Conservation (phyloP, 2,888 invertebrate species). For the Caenorhabditis sp. region DNA sequence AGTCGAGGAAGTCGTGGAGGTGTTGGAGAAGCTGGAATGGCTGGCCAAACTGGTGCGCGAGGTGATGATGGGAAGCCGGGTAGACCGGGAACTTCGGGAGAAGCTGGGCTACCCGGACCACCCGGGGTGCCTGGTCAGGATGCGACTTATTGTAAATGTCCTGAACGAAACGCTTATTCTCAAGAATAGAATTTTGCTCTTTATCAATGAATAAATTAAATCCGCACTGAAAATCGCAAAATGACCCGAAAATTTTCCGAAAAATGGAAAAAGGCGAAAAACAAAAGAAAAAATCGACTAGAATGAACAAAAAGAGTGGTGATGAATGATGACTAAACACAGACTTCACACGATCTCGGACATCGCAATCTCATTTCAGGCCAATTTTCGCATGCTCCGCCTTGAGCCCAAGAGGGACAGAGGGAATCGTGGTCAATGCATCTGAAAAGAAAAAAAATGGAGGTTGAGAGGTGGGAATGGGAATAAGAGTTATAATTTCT, state of each 20-base stretch:
- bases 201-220: not conserved
- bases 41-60: conserved; percentile 10
- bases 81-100: conserved; percentile 7
- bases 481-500: too few relatives aligned
- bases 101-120: conserved; percentile 9
- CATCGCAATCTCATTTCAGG: conserved; percentile 67
- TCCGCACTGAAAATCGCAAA: not conserved
- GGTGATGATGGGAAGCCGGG: conserved; percentile 12
- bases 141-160: conserved; percentile 33
- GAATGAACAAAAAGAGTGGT: not conserved
- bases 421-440: conserved; percentile 66
- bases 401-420: conserved; percentile 65
- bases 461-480: too few relatives aligned
- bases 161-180: not conserved
- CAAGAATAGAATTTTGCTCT: too few relatives aligned
- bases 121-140: conserved; percentile 24
- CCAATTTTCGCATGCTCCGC: conserved; percentile 67
- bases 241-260: not conserved
- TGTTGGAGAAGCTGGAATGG: conserved; percentile 7
- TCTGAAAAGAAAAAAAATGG: conserved; percentile 7
- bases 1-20: conserved; percentile 13
- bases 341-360: conserved; percentile 62
- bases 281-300: not conserved
- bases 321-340: conserved; percentile 10
- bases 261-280: not conserved